Conservation (phyloP, 2,113 vertebrate genomes). For the Mola mola region DNA sequence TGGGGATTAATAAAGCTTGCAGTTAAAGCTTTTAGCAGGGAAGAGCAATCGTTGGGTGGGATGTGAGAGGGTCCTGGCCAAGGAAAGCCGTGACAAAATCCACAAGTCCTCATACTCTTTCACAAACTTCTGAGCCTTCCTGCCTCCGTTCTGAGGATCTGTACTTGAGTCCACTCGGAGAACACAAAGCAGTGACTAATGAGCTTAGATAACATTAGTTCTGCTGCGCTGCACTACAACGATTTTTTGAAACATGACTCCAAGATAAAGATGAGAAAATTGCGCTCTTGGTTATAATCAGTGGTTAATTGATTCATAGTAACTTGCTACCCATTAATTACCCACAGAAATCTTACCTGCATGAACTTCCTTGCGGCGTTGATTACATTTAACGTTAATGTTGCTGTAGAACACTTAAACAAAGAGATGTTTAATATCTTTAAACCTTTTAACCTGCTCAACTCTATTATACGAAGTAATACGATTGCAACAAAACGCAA, state of each 20-base stretch:
- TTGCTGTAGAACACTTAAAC: too few species aligned
- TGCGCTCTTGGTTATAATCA: not conserved
- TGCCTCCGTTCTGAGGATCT: not conserved
- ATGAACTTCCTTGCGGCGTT: too few species aligned
- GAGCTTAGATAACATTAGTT: constrained; percentile 9
- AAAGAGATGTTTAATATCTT: too few species aligned
- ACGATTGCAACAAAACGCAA: too few species aligned
- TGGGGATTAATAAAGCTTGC: constrained; percentile 51
- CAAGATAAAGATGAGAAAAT: not conserved
- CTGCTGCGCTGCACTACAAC: not conserved
- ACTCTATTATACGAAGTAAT: too few species aligned
- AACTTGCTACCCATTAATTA: too few species aligned
- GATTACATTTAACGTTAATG: too few species aligned
- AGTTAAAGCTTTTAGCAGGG: constrained; percentile 54
- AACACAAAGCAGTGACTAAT: constrained; percentile 19
- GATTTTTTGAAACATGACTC: not conserved
- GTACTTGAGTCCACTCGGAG: not conserved
- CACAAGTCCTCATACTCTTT: not conserved
- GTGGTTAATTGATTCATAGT: too few species aligned
- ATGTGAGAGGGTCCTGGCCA: constrained; percentile 1
- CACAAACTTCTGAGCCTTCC: not conserved
- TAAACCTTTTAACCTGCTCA: too few species aligned
- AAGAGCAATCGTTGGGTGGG: constrained; percentile 48
- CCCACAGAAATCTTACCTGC: too few species aligned
- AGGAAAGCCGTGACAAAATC: constrained; percentile 1